Conservation (phyloP, 2,797 vertebrate species). For the Zalophus californianus region DNA sequence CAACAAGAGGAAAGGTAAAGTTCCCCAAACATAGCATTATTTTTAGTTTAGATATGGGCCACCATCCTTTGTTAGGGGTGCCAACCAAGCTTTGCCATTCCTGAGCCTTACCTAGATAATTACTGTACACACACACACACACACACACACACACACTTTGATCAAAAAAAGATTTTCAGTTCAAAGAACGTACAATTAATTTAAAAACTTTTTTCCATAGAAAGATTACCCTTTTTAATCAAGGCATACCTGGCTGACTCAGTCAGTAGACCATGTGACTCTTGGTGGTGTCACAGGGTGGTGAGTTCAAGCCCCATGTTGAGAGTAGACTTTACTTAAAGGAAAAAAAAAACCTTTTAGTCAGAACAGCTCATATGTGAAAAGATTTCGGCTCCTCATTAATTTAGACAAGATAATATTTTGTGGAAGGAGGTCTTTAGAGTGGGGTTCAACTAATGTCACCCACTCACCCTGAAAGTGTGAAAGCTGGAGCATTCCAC, state of each 20-base stretch:
- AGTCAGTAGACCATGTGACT: background rate
- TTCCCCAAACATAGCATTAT: background rate
- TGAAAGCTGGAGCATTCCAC: background rate
- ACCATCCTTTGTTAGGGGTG: background rate
- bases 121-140: background rate
- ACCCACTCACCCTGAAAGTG: background rate
- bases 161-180: background rate
- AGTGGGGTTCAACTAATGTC: background rate
- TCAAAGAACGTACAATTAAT: background rate
- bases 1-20: background rate
- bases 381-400: background rate
- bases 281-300: background rate
- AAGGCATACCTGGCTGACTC: background rate
- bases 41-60: background rate
- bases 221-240: background rate
- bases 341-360: background rate
- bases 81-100: background rate
- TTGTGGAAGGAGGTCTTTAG: background rate
- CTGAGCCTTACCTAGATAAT: background rate
- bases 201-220: background rate
- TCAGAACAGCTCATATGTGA: background rate
- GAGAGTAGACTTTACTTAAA: background rate
- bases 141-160: background rate
- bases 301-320: background rate
- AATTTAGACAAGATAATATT: background rate